These are phyloP conservation scores for Sebastes trivittatus DNA, from an alignment of 2,797 vertebrate genomes.

Conservation along the genomic window DNA sequence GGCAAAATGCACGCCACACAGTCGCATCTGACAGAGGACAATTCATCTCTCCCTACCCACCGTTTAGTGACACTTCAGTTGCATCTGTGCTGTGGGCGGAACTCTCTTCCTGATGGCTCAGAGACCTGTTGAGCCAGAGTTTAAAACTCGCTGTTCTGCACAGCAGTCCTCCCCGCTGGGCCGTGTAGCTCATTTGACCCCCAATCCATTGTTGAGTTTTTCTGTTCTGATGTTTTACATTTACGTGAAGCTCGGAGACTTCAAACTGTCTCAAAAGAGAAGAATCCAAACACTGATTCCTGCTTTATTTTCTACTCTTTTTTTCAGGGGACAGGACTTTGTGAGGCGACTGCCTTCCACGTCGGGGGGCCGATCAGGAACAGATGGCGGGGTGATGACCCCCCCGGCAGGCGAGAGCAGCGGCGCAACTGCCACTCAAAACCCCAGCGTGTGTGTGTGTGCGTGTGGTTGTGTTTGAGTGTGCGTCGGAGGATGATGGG, in stretches of 20 bases:
- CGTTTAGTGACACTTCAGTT: neutral
- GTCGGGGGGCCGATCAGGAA: slow-evolving; percentile 90
- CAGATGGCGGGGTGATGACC: slow-evolving; percentile 95
- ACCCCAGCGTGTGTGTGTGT: slow-evolving; percentile 67
- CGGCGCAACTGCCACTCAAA: slow-evolving; percentile 88
- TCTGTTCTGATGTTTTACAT: slow-evolving; percentile 25
- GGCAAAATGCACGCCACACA: neutral
- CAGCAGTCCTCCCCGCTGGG: neutral
- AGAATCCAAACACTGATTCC: slow-evolving; percentile 14
- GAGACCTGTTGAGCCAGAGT: slow-evolving; percentile 34
- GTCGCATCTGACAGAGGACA: neutral
- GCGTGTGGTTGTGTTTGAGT: slow-evolving; percentile 14
- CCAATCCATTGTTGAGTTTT: neutral
- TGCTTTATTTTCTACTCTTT: slow-evolving; percentile 9
- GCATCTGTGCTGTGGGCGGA: neutral
- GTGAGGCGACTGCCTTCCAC: slow-evolving; percentile 81
- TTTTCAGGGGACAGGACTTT: slow-evolving; percentile 79
- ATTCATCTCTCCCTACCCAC: neutral
- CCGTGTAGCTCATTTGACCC: slow-evolving; percentile 15
- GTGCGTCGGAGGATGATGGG: slow-evolving; percentile 61
- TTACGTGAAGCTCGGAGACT: slow-evolving; percentile 6
- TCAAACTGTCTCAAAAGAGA: slow-evolving; percentile 11
- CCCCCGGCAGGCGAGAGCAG: slow-evolving; percentile 81
- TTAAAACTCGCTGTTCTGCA: neutral
- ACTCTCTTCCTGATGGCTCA: neutral